Evolutionary conservation across 2,797 vertebrate genomes (phyloP).

Genomic region (Jordanella pulchra): DNA sequence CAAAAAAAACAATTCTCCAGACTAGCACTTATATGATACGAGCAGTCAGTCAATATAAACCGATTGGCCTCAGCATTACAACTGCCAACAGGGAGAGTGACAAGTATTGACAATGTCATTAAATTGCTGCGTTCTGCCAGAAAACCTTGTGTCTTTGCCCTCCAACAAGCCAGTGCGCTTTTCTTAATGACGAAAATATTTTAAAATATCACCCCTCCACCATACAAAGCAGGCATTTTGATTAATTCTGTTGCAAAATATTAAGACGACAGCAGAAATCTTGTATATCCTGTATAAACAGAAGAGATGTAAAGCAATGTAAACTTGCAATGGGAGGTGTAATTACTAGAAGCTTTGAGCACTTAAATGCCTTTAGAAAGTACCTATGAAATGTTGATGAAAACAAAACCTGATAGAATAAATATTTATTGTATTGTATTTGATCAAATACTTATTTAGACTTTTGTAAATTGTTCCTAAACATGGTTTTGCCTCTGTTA

Average conservation of each 20-base stretch:
- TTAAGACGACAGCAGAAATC: background rate
- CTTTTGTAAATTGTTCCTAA: no score
- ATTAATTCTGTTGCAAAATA: background rate
- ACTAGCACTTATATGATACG: slow-evolving; percentile 2
- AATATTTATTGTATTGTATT: no score
- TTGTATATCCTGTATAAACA: no score
- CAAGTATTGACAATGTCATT: slow-evolving; percentile 21
- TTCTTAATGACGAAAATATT: background rate
- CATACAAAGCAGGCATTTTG: background rate
- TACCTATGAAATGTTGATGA: no score
- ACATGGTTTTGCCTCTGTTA: no score
- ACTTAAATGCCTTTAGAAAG: no score
- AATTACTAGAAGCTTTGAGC: no score
- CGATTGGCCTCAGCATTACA: slow-evolving; percentile 4
- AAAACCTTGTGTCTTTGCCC: slow-evolving; percentile 6
- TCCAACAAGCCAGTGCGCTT: background rate
- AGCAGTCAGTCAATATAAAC: slow-evolving; percentile 14
- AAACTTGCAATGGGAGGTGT: no score
- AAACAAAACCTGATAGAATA: no score
- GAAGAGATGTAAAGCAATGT: no score
- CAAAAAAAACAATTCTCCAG: slow-evolving; percentile 16
- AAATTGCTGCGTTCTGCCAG: background rate
- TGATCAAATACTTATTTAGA: no score
- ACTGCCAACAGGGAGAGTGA: slow-evolving; percentile 8
- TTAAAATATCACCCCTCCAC: background rate